phyloP scores from a whole-genome alignment of 2,888 invertebrate genomes.

The Athalia circularis region DNA sequence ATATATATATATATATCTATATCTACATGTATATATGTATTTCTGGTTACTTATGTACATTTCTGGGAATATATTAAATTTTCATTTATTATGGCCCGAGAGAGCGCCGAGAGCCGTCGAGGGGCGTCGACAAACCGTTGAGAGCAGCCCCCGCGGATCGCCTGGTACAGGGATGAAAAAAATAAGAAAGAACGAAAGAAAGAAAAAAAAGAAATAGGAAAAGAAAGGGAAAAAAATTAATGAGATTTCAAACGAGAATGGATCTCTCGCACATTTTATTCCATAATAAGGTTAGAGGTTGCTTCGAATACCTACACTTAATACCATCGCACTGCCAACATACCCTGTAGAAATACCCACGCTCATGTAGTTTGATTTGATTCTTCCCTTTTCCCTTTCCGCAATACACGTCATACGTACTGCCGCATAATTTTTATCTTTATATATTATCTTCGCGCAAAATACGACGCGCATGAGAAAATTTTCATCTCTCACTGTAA shows the following conservation, averaged over 20 bases:
- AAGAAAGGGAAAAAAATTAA: constrained; percentile 18
- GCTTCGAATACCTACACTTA: too few species aligned
- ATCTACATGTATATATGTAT: not conserved
- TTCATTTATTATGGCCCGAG: constrained; percentile 35
- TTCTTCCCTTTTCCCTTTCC: too few species aligned
- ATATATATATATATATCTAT: not conserved
- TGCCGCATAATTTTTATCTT: too few species aligned
- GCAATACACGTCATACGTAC: too few species aligned
- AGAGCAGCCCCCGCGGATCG: constrained; percentile 10
- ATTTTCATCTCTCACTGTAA: too few species aligned
- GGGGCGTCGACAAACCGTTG: constrained; percentile 12
- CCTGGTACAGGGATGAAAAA: not conserved
- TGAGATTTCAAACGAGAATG: constrained; percentile 21
- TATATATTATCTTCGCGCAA: too few species aligned
- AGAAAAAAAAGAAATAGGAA: too few species aligned
- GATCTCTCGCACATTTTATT: not conserved
- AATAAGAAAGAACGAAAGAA: too few species aligned
- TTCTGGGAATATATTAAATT: constrained; percentile 32
- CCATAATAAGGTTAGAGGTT: not conserved
- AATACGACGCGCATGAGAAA: too few species aligned
- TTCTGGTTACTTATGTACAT: constrained; percentile 1
- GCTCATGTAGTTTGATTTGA: too few species aligned
- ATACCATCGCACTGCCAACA: too few species aligned
- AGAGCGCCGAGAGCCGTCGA: constrained; percentile 19
- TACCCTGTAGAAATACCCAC: too few species aligned